Evolutionary conservation across 1,140 invertebrate genomes (phyloP), one percentile per base, ranked within the genome.

Genomic region (Metopolophium dirhodum): DNA sequence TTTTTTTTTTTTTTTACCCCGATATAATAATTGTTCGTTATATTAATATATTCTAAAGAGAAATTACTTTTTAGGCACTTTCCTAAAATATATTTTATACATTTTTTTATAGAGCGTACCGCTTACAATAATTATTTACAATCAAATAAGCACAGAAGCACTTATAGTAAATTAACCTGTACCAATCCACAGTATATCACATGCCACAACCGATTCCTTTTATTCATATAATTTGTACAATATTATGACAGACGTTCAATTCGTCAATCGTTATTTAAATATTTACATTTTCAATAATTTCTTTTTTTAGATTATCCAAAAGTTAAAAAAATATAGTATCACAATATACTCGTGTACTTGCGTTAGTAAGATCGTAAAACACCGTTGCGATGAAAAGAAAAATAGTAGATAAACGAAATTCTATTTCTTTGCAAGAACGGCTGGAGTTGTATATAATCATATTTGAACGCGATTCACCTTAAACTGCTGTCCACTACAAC

Each of bases 231-330:
- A 14, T 77, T n/a, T 77, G 30, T 35, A n/a, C 1, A 8, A 54
- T 54, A 54, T 18, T n/a, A 77, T 77, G 14, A 18, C 14, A n/a
- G 14, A 77, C 1, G 14, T n/a, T 6, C 14, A 77, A n/a, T n/a
- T n/a, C 14, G n/a, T 18, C 61, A n/a, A n/a, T n/a, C 30, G 30
- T 7, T 0, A 77, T 77, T 77, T 18, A 35, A n/a, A 77, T 0
- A 7, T 77, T n/a, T 9, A n/a, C 14, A n/a, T n/a, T 14, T 68
- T n/a, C 0, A 68, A n/a, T 68, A n/a, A 68, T 77, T n/a, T n/a
- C 1, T 1, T n/a, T 1, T n/a, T 68, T n/a, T n/a, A 18, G 11
- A 6, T 1, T 14, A 7, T n/a, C 0, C 3, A n/a, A 68, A 11
- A n/a, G 4, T 68, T n/a, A 14, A n/a, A n/a, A 68, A 9, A 68